phyloP scores from a whole-genome alignment of 2,888 invertebrate species.

The Drosophila meridionalis region DNA sequence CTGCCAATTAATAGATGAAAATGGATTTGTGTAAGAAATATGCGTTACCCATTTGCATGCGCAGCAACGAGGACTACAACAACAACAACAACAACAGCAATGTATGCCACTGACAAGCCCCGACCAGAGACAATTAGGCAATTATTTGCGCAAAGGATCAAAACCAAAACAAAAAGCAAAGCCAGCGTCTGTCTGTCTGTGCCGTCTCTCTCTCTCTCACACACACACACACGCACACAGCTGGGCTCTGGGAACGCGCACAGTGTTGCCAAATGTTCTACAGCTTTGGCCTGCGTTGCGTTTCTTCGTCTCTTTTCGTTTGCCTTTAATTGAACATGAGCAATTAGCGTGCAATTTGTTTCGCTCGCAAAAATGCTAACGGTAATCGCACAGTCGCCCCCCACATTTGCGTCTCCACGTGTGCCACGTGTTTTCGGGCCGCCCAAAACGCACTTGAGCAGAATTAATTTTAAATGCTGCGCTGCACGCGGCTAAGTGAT shows the following conservation, averaged over 20 bases:
- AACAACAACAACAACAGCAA: slow-evolving; percentile 28
- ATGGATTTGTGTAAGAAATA: slow-evolving; percentile 80
- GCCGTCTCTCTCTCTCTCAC: slow-evolving; percentile 2
- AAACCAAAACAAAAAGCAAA: slow-evolving; percentile 77
- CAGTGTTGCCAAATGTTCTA: slow-evolving; percentile 49
- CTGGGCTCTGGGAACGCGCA: slow-evolving; percentile 45
- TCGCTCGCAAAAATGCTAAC: slow-evolving; percentile 69
- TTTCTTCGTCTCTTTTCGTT: slow-evolving; percentile 27
- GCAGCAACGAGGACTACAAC: slow-evolving; percentile 9
- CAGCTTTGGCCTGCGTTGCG: slow-evolving; percentile 22
- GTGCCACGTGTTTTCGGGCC: slow-evolving; percentile 58
- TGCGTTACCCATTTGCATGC: slow-evolving; percentile 74
- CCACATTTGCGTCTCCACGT: slow-evolving; percentile 35
- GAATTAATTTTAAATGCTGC: slow-evolving; percentile 82
- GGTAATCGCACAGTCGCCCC: slow-evolving; percentile 45
- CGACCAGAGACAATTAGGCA: slow-evolving; percentile 79
- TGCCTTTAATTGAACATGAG: slow-evolving; percentile 80
- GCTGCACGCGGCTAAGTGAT: slow-evolving; percentile 81
- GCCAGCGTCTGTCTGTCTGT: slow-evolving; percentile 40
- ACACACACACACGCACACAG: background rate
- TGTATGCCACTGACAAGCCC: slow-evolving; percentile 62
- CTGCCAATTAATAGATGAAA: slow-evolving; percentile 78
- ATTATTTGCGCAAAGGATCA: slow-evolving; percentile 82
- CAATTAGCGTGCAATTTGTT: slow-evolving; percentile 83
- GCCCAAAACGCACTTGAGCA: slow-evolving; percentile 80